Evolutionary conservation across 1,140 invertebrate genomes (phyloP).

Genomic region (Chlorops oryzae): DNA sequence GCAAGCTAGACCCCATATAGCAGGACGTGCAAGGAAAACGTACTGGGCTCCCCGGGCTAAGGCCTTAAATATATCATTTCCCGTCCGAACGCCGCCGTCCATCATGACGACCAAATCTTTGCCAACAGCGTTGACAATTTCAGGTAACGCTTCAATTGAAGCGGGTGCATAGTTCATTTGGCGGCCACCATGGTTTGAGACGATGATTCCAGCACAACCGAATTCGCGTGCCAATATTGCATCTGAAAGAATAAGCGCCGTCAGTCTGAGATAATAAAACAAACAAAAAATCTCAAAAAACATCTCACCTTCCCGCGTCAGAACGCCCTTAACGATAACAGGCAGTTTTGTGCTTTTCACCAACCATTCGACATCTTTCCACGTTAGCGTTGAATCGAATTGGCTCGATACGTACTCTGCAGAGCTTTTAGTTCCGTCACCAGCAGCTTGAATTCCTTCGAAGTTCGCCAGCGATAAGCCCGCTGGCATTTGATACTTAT

Average conservation of each 20-base stretch:
- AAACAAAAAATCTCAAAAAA: too few species aligned
- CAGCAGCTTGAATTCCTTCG: slow-evolving; percentile 52
- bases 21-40: slow-evolving; percentile 84
- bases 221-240: slow-evolving; percentile 66
- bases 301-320: slow-evolving; percentile 78
- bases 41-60: slow-evolving; percentile 84
- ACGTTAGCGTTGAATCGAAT: slow-evolving; percentile 73
- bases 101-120: slow-evolving; percentile 74
- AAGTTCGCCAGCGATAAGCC: slow-evolving; percentile 73
- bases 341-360: slow-evolving; percentile 72
- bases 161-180: slow-evolving; percentile 82
- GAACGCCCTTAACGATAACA: slow-evolving; percentile 82
- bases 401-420: slow-evolving; percentile 67
- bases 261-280: too few species aligned
- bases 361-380: slow-evolving; percentile 81
- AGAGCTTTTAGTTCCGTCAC: slow-evolving; percentile 59
- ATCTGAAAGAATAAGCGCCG: too few species aligned
- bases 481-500: slow-evolving; percentile 75
- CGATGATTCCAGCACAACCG: slow-evolving; percentile 72
- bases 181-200: slow-evolving; percentile 88
- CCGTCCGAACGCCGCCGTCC: slow-evolving; percentile 80
- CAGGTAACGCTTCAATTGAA: slow-evolving; percentile 81
- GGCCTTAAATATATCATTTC: slow-evolving; percentile 87
- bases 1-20: slow-evolving; percentile 79
- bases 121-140: slow-evolving; percentile 71